phyloP scores from a whole-genome alignment of 2,888 invertebrate species.

The Mimas tiliae region DNA sequence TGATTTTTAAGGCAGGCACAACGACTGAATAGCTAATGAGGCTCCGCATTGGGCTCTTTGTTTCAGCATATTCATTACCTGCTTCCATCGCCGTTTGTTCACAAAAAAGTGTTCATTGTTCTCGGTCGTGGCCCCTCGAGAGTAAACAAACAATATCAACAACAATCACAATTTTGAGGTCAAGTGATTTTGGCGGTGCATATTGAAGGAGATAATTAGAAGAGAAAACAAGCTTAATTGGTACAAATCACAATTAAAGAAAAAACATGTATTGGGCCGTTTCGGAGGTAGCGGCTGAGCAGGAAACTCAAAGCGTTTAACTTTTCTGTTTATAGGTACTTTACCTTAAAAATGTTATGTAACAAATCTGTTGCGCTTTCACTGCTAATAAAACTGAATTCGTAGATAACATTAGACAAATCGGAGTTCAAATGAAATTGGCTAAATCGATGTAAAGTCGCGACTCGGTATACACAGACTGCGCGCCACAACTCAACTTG shows the following conservation, averaged over 20 bases:
- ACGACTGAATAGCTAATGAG: slow-evolving; percentile 77
- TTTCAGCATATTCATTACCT: slow-evolving; percentile 81
- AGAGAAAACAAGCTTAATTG: slow-evolving; percentile 62
- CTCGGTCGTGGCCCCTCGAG: slow-evolving; percentile 56
- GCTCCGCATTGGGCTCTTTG: slow-evolving; percentile 69
- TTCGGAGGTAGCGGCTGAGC: neutral
- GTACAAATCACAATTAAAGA: slow-evolving; percentile 48
- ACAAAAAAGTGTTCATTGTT: slow-evolving; percentile 72
- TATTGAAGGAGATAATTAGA: slow-evolving; percentile 65
- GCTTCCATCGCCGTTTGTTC: slow-evolving; percentile 65
- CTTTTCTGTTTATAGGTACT: slow-evolving; percentile 5
- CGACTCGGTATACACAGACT: slow-evolving; percentile 39
- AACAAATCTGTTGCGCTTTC: slow-evolving; percentile 24
- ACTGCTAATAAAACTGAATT: slow-evolving; percentile 21
- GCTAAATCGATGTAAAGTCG: slow-evolving; percentile 53
- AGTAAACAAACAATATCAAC: slow-evolving; percentile 72
- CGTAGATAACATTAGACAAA: slow-evolving; percentile 33
- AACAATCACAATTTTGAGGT: slow-evolving; percentile 77
- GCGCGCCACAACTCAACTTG: slow-evolving; percentile 63
- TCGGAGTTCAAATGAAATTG: slow-evolving; percentile 50
- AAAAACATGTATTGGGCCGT: slow-evolving; percentile 27
- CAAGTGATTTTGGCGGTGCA: slow-evolving; percentile 63
- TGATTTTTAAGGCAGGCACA: slow-evolving; percentile 74
- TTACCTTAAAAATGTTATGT: slow-evolving; percentile 14
- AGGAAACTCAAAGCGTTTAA: neutral